Evolutionary conservation across 2,797 vertebrate species (phyloP), one percentile per base, ranked within the genome.

Genomic region (Silurus lanzhouensis): DNA sequence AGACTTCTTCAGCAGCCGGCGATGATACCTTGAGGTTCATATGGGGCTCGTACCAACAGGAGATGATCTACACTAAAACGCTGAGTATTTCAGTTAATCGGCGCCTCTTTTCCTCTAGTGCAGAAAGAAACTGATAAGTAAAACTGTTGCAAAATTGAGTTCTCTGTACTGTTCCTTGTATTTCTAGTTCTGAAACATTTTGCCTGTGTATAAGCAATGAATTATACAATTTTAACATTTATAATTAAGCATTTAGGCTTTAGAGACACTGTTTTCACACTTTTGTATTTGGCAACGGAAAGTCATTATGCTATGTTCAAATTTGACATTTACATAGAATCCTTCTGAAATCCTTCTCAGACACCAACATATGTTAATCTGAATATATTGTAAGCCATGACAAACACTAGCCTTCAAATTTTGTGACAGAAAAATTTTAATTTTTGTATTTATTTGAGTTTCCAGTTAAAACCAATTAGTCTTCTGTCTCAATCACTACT

Each of bases 1-100:
- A 95, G 91, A 89, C 91, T 94, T 93, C 93, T 92, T 92, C 88
- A 89, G 91, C 92, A 89, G 86, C 89, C 77, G 84, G 85, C 88
- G 89, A 90, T 90, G 91, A 90, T 83, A 72, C 78, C 75, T 82
- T 72, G 48, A 72, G n/a, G 64, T 84, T 44, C 52, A 81, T 72
- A 46, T 66, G 87, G 84, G 20, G 74, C 63, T 83, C 82, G 38
- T 52, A 76, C 20, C 12, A 14, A 63, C 10, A 14, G 60, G 38
- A 66, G 60, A 22, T 15, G 25, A 74, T 57, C 38, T 46, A 31
- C 17, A 84, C 60, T 52, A 84, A 27, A 81, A 52, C 9, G 19
- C 61, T 71, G 19, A 6, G 55, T 22, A 31, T n/a, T 66, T 20
- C 12, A 72, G n/a, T 74, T 70, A 67, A 22, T 38, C 46, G 14